Evolutionary conservation across 1,140 invertebrate species (phyloP).

Genomic region (Megalopta genalis): DNA sequence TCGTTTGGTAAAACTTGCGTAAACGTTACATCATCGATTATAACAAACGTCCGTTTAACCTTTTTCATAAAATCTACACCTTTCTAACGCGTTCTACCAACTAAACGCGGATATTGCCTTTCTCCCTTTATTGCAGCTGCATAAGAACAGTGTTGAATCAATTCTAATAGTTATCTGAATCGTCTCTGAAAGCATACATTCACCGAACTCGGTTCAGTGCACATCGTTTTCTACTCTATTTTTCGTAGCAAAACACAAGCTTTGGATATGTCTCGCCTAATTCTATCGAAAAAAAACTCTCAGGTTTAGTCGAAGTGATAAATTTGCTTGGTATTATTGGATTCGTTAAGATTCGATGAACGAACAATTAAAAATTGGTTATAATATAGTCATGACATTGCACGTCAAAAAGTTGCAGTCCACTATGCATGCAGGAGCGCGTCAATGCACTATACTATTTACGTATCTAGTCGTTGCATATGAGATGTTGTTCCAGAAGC

Average conservation of each 20-base stretch:
- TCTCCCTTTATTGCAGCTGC: background rate
- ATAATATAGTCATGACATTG: background rate
- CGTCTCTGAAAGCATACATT: background rate
- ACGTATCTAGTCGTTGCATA: background rate
- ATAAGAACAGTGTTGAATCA: background rate
- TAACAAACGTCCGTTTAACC: too few relatives aligned
- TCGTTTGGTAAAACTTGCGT: too few relatives aligned
- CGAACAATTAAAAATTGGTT: background rate
- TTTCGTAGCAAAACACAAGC: background rate
- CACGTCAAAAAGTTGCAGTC: background rate
- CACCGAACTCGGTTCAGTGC: background rate
- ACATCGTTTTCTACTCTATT: background rate
- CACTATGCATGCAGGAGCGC: background rate
- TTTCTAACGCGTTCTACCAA: background rate
- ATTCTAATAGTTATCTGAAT: background rate
- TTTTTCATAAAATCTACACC: too few relatives aligned
- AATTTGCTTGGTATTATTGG: background rate
- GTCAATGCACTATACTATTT: constrained; percentile 8
- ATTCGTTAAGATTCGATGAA: constrained; percentile 6
- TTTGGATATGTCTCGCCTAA: background rate
- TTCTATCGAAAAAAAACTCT: constrained; percentile 23
- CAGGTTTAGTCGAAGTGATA: constrained; percentile 27
- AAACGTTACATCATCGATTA: too few relatives aligned
- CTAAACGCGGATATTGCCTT: background rate
- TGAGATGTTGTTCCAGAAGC: background rate